Conservation (phyloP, 1,140 invertebrate genomes). For the Drosophila murphyi region DNA sequence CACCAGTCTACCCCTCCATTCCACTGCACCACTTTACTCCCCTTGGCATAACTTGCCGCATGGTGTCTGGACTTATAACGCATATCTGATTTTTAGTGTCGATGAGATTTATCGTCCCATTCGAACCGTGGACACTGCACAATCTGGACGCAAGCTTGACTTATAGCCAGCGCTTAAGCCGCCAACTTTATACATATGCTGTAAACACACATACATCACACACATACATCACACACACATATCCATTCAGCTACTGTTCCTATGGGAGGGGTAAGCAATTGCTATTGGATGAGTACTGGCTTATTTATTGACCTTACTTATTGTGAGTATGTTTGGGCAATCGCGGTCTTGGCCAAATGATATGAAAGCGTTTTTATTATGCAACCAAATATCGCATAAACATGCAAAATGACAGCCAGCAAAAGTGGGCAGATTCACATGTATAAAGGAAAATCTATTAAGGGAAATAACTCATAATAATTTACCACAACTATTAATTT, state of each 20-base stretch:
- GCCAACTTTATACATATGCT: conserved; percentile 52
- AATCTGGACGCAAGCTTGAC: conserved; percentile 54
- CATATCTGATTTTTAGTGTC: conserved; percentile 80
- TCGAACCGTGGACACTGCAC: conserved; percentile 21
- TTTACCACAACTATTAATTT: too few relatives aligned
- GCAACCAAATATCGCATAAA: conserved; percentile 26
- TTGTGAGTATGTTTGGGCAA: conserved; percentile 30
- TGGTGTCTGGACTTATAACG: conserved; percentile 33
- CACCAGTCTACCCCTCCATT: not conserved
- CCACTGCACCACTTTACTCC: not conserved
- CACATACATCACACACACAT: conserved; percentile 13
- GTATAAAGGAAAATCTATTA: not conserved
- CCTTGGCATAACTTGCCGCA: not conserved
- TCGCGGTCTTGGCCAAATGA: conserved; percentile 50
- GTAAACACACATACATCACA: conserved; percentile 21
- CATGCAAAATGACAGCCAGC: conserved; percentile 1
- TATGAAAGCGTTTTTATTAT: conserved; percentile 65
- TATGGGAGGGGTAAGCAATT: not conserved
- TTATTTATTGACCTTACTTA: conserved; percentile 50
- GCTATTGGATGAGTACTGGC: conserved; percentile 5
- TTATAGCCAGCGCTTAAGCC: conserved; percentile 70
- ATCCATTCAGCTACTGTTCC: too few relatives aligned
- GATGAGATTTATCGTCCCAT: conserved; percentile 73
- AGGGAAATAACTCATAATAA: not conserved
- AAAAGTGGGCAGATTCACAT: not conserved